Base-by-base conservation (phyloP, 2,888 invertebrate species). In the Lordiphosa fenestrarum region DNA sequence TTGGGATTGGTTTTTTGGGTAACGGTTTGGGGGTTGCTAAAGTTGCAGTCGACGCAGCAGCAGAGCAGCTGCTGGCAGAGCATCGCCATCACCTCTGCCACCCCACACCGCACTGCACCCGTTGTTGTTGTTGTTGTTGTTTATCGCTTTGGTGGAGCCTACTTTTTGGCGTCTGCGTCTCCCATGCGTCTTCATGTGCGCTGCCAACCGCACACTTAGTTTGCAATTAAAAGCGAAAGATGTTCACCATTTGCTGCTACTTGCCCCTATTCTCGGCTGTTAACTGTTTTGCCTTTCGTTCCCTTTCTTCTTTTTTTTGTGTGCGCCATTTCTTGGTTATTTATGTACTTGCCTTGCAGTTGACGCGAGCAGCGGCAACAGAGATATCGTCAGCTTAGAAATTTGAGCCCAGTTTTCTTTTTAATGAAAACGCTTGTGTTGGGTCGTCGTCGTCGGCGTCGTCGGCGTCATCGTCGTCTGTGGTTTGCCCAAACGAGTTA, bases 211-310 rank as follows among this genome's bases (percentile, higher is more conserved):
- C 78, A 80, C 78, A 82, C 84, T 81, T 84, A 83, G 83, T 81
- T 85, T 81, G 83, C 85, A 83, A 83, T 85, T 84, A 85, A 85
- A 80, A 74, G 30, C 70, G 78, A 80, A 80, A 84, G 82, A 84
- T 82, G 83, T 73, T 82, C 65, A 41, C 71, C 73, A 82, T 78
- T 78, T 82, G 73, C 66, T 70, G 35, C 54, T 57, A 30, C 12
- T 25, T 66, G 63, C 59, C 63, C 51, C 33, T 66, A 61, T 35
- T 5, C 25, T 39, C n/a, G 21, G 21, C 33, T 6, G 21, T 19
- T 23, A 21, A 21, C 21, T 10, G n/a, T 7, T 13, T 30, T 9
- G 7, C 37, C 12, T 15, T 30, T 57, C 47, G 46, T 51, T 46
- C 51, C 30, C 10, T 41, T 46, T 57, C 2, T 15, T 15, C 2